Evolutionary conservation across 2,888 invertebrate genomes (phyloP).

Genomic region (Melanophora roralis): DNA sequence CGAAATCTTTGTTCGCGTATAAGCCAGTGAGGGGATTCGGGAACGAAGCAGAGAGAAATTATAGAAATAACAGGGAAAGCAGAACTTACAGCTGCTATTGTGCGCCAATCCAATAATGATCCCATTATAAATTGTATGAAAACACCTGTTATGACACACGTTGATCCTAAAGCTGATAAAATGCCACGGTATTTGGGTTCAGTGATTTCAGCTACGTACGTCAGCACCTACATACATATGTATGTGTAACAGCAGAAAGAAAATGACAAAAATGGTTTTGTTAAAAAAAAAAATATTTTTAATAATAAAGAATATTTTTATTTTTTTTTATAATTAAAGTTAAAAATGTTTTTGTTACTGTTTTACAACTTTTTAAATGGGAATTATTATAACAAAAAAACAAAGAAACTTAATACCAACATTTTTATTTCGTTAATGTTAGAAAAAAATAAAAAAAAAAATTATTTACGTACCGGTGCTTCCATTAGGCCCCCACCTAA

Average conservation of each 20-base stretch:
- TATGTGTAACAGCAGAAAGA: too few relatives aligned
- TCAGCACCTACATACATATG: conserved; percentile 80
- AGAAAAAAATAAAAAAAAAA: too few relatives aligned
- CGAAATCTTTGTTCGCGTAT: conserved; percentile 82
- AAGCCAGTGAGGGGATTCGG: conserved; percentile 90
- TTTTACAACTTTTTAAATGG: not conserved
- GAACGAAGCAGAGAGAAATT: conserved; percentile 83
- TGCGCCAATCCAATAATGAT: conserved; percentile 84
- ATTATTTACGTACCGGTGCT: conserved; percentile 82
- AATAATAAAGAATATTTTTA: too few relatives aligned
- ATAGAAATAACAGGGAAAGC: conserved; percentile 82
- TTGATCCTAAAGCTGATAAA: conserved; percentile 83
- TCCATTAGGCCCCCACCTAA: conserved; percentile 87
- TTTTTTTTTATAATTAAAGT: too few relatives aligned
- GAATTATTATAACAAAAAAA: not conserved
- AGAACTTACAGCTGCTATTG: conserved; percentile 83
- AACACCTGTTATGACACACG: conserved; percentile 86
- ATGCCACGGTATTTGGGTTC: conserved; percentile 86
- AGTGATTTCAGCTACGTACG: conserved; percentile 90
- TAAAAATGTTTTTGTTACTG: too few relatives aligned
- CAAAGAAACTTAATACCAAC: too few relatives aligned
- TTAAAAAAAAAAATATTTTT: too few relatives aligned
- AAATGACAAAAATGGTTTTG: too few relatives aligned
- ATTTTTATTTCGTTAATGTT: too few relatives aligned
- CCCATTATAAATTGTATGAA: conserved; percentile 87